A percentile compares a stretch with the other conserved stretches of the same genome.
phyloP scores from a whole-genome alignment of 2,113 vertebrate species.

The Hirundichthys speculiger region DNA sequence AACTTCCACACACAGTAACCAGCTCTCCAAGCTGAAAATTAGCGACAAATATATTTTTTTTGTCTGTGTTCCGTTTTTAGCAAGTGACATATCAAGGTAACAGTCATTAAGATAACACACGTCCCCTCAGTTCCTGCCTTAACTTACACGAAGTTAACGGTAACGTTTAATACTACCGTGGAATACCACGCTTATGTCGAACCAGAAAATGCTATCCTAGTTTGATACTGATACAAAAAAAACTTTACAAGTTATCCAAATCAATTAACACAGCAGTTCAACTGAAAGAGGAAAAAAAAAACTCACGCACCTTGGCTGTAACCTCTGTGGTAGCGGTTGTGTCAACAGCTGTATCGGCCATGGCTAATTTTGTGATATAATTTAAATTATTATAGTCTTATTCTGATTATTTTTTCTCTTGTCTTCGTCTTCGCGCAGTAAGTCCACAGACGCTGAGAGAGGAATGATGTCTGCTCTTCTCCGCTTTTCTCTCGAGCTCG shows the following conservation, averaged over 20 bases:
- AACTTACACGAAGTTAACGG: conserved; percentile 27
- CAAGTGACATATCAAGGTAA: conserved; percentile 2
- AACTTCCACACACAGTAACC: not conserved
- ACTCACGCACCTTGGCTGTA: conserved; percentile 80
- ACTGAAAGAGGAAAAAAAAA: not conserved
- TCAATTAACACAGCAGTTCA: conserved; percentile 35
- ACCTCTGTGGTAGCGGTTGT: conserved; percentile 80
- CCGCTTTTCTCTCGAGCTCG: conserved; percentile 70
- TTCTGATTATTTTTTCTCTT: conserved; percentile 28
- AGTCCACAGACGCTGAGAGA: conserved; percentile 64
- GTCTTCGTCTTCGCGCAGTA: conserved; percentile 46
- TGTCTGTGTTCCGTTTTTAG: not conserved
- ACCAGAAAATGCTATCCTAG: not conserved
- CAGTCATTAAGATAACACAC: conserved; percentile 3
- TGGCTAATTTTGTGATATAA: conserved; percentile 55
- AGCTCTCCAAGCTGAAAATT: not conserved
- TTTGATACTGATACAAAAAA: not conserved
- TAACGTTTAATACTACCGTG: not conserved
- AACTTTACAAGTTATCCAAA: conserved; percentile 49
- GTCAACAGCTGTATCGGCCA: conserved; percentile 85
- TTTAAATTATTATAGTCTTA: conserved; percentile 45
- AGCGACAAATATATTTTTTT: not conserved
- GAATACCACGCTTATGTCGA: not conserved
- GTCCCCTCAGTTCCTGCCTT: not conserved
- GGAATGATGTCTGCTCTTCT: conserved; percentile 75